Evolutionary conservation across 2,888 invertebrate species (phyloP).

Genomic region (Leucozona laternaria): DNA sequence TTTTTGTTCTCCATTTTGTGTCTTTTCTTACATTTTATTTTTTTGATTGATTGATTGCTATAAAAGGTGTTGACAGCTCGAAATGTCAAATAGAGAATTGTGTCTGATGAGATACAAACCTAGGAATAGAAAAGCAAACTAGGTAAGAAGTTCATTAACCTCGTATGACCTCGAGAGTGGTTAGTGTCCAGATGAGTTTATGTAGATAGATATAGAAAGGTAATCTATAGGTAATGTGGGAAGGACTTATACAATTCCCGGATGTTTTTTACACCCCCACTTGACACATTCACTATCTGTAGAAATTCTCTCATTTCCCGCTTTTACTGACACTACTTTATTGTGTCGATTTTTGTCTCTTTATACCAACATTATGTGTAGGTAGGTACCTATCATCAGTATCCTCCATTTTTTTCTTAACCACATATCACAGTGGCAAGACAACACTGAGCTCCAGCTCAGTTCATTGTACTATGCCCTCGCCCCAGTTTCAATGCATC

Average conservation of each 20-base stretch:
- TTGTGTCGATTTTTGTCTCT: constrained; percentile 19
- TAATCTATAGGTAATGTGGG: constrained; percentile 14
- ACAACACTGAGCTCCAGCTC: constrained; percentile 75
- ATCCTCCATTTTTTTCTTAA: background rate
- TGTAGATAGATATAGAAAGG: background rate
- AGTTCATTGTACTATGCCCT: constrained; percentile 84
- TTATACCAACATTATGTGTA: background rate
- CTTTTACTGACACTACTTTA: constrained; percentile 61
- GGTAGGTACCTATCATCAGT: background rate
- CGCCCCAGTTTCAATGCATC: constrained; percentile 80
- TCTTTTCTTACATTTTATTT: constrained; percentile 19
- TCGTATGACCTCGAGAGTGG: constrained; percentile 53
- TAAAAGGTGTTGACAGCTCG: constrained; percentile 61
- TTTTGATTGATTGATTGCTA: constrained; percentile 64
- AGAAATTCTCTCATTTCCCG: constrained; percentile 54
- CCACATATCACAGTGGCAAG: constrained; percentile 17
- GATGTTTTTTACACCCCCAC: constrained; percentile 43
- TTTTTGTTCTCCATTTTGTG: constrained; percentile 41
- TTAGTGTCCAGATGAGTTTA: constrained; percentile 29
- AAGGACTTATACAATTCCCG: constrained; percentile 41
- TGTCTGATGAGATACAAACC: constrained; percentile 5
- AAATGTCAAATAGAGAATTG: constrained; percentile 52
- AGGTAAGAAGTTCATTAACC: constrained; percentile 59
- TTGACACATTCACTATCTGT: constrained; percentile 33
- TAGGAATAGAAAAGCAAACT: constrained; percentile 26